These are phyloP conservation scores for Caenorhabditis japonica DNA, from an alignment of 2,888 invertebrate genomes.

Conservation along the genomic window DNA sequence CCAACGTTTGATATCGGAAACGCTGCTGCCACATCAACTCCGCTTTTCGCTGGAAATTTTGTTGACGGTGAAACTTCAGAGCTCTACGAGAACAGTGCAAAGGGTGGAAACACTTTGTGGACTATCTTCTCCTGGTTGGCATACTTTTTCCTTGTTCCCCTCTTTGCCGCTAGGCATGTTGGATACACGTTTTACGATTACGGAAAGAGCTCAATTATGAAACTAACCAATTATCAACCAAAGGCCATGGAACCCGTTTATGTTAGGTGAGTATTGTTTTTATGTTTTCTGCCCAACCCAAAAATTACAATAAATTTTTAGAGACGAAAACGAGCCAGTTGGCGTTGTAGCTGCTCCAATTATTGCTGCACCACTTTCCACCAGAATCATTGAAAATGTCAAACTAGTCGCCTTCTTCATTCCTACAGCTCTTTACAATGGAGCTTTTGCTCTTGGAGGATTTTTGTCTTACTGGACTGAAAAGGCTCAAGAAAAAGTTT, in stretches of 20 bases:
- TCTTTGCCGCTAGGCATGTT: constrained; percentile 7
- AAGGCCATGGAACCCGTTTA: constrained; percentile 17
- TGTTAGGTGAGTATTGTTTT: constrained; percentile 19
- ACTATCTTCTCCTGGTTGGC: constrained; percentile 1
- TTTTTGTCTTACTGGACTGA: not conserved
- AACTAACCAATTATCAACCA: constrained; percentile 5
- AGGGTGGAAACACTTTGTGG: not conserved
- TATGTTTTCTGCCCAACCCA: too few relatives aligned
- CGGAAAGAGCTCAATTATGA: constrained; percentile 30
- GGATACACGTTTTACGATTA: constrained; percentile 24
- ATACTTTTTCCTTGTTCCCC: constrained; percentile 19
- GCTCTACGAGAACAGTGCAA: not conserved
- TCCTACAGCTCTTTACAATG: not conserved
- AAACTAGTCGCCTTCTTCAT: not conserved
- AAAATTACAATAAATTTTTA: constrained; percentile 2
- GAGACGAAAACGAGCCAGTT: constrained; percentile 7
- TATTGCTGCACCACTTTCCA: not conserved
- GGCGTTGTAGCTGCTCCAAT: not conserved
- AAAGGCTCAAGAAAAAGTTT: too few relatives aligned
- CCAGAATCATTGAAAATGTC: constrained; percentile 1
- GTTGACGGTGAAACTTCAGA: not conserved
- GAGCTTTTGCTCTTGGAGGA: not conserved
- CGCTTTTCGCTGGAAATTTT: too few relatives aligned
- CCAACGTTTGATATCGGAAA: constrained; percentile 33
- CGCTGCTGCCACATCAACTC: constrained; percentile 26